A percentile compares a stretch with the other conserved stretches of the same genome.
Conservation (phyloP, 2,888 invertebrate species). For the Lycocerus yunnanus region DNA sequence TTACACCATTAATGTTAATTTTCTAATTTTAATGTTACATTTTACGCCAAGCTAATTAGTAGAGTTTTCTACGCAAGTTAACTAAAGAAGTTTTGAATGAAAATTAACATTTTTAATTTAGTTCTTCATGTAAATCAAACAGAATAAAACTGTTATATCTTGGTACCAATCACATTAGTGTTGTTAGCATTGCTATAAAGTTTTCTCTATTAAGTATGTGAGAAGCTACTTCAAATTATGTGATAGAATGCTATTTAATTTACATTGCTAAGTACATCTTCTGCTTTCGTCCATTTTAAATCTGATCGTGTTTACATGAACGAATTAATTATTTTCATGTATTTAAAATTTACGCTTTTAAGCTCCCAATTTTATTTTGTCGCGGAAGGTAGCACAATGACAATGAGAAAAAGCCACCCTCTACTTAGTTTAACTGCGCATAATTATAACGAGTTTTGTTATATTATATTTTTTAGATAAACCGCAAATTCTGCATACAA, state of each 20-base stretch:
- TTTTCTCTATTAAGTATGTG: slow-evolving; percentile 20
- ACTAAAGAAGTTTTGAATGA: not conserved
- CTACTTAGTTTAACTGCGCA: no score
- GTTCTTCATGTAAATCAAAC: not conserved
- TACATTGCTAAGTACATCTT: not conserved
- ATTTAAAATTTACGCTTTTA: not conserved
- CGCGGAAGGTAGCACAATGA: no score
- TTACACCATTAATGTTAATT: not conserved
- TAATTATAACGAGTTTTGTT: no score
- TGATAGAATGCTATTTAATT: slow-evolving; percentile 7
- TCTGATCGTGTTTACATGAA: not conserved
- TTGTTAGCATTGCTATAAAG: slow-evolving; percentile 25
- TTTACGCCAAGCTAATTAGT: not conserved
- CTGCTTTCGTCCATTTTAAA: not conserved
- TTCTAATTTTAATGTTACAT: not conserved
- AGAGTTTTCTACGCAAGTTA: not conserved
- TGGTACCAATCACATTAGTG: slow-evolving; percentile 19
- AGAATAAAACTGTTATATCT: slow-evolving; percentile 1
- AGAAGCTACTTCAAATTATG: slow-evolving; percentile 13
- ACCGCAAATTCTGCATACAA: no score
- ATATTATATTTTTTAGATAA: no score
- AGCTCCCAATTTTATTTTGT: not conserved
- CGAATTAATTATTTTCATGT: not conserved
- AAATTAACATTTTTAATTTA: slow-evolving; percentile 1
- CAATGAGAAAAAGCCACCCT: no score